Conservation (phyloP, 2,797 vertebrate species). For the Manis crassicaudata region DNA sequence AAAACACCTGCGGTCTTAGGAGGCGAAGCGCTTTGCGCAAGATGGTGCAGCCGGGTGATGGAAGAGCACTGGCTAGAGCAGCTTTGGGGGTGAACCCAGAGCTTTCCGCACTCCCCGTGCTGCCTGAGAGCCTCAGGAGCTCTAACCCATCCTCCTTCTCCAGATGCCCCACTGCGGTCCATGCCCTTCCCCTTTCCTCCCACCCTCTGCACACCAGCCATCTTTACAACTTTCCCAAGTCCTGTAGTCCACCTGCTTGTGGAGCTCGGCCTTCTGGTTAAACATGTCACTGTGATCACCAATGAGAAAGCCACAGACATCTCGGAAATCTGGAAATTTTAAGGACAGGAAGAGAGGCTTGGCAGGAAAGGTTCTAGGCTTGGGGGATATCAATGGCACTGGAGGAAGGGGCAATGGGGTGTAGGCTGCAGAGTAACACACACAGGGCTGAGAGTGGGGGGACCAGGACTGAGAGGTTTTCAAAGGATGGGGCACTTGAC, state of each 20-base stretch:
- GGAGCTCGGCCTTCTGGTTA: slow-evolving; percentile 88
- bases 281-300: slow-evolving; percentile 86
- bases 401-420: neutral
- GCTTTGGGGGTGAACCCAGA: neutral
- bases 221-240: neutral
- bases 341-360: slow-evolving; percentile 37
- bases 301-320: slow-evolving; percentile 87
- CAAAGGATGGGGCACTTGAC: neutral
- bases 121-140: neutral
- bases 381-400: neutral
- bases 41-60: neutral
- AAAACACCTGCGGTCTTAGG: neutral
- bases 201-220: neutral
- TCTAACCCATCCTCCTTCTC: neutral
- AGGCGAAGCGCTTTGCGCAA: neutral
- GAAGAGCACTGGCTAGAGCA: neutral
- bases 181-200: neutral
- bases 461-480: neutral
- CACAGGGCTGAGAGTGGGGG: neutral
- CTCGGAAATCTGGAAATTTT: slow-evolving; percentile 83
- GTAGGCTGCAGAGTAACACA: neutral
- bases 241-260: slow-evolving; percentile 79
- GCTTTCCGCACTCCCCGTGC: neutral
- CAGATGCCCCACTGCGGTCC: neutral
- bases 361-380: neutral